phyloP scores from a whole-genome alignment of 2,797 vertebrate species.

The Dromococcyx pavoninus region DNA sequence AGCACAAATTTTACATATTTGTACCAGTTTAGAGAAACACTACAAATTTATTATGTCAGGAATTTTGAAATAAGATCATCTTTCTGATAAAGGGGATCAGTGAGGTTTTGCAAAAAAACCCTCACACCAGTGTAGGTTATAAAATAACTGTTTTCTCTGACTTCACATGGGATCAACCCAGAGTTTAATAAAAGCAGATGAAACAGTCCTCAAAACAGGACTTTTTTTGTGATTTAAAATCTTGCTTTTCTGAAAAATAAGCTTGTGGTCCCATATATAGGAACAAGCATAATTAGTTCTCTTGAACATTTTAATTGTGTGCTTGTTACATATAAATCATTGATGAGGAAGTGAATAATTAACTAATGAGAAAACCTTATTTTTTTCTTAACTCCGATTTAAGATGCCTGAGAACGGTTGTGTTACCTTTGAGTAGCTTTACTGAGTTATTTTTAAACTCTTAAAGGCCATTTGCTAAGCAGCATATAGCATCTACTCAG shows the following conservation, averaged over 20 bases:
- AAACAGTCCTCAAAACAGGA: conserved; percentile 31
- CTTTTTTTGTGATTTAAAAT: conserved; percentile 61
- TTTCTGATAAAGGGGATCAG: conserved; percentile 68
- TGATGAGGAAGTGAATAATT: conserved; percentile 55
- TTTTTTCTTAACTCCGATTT: conserved; percentile 66
- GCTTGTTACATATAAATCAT: conserved; percentile 60
- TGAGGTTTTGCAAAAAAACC: conserved; percentile 40
- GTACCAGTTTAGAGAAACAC: conserved; percentile 66
- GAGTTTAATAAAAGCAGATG: conserved; percentile 67
- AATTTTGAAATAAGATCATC: conserved; percentile 52
- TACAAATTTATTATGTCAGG: conserved; percentile 38
- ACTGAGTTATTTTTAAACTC: conserved; percentile 77
- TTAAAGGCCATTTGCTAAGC: conserved; percentile 76
- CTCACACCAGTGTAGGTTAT: conserved; percentile 1
- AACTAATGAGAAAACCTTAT: conserved; percentile 42
- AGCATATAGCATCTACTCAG: conserved; percentile 82
- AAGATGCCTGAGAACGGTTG: conserved; percentile 68
- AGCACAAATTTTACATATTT: conserved; percentile 76
- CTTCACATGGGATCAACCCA: conserved; percentile 57
- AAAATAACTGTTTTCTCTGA: conserved; percentile 48
- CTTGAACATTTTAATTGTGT: conserved; percentile 51
- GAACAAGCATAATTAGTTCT: conserved; percentile 72
- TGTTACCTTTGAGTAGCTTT: conserved; percentile 80
- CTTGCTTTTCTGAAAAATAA: conserved; percentile 60
- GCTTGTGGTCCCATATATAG: conserved; percentile 40